Conservation (phyloP, 2,797 vertebrate species). For the Centroberyx gerrardi region DNA sequence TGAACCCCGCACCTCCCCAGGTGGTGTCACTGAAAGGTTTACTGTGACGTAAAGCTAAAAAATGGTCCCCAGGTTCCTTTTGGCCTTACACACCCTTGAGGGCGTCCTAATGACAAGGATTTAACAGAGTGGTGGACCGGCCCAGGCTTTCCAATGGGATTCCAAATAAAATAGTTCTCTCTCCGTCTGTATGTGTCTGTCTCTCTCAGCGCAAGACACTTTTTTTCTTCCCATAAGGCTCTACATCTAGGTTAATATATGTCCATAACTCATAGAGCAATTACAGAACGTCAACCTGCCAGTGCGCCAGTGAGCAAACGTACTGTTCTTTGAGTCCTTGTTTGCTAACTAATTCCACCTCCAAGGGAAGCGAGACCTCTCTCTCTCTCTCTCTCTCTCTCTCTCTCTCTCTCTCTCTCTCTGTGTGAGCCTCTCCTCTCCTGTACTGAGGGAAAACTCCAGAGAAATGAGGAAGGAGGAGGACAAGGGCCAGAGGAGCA, state of each 20-base stretch:
- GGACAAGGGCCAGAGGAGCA: conserved; percentile 46
- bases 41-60: conserved; percentile 24
- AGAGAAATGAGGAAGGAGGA: conserved; percentile 51
- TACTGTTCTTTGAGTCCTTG: conserved; percentile 14
- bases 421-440: conserved; percentile 28
- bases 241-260: not conserved
- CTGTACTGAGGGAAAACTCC: conserved; percentile 49
- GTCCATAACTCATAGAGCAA: conserved; percentile 29
- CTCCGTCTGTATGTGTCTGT: not conserved
- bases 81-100: not conserved
- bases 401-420: conserved; percentile 22
- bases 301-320: conserved; percentile 25
- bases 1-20: conserved; percentile 32
- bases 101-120: conserved; percentile 17
- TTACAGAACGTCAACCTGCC: conserved; percentile 17
- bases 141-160: not conserved
- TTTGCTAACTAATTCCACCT: conserved; percentile 61
- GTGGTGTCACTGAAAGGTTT: conserved; percentile 25
- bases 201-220: not conserved
- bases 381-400: conserved; percentile 11
- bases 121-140: conserved; percentile 7
- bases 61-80: not conserved
- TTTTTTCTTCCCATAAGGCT: not conserved
- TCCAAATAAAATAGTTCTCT: conserved; percentile 18
- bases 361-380: conserved; percentile 33